Base-by-base conservation (phyloP, 2,888 invertebrate species). In the Morpho helenor region DNA sequence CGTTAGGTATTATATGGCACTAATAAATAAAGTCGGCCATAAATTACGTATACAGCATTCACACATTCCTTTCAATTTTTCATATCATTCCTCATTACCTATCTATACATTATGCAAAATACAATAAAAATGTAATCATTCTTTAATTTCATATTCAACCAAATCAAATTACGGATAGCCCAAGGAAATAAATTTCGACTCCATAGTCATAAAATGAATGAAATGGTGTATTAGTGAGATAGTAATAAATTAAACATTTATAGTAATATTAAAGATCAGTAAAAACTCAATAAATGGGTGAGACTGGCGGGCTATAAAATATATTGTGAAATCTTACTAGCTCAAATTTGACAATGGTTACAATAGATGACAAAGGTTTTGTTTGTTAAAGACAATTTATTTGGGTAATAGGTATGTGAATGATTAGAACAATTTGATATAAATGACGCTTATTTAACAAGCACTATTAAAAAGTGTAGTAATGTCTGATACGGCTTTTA, bases 211-310 rank as follows among this genome's bases (percentile, higher is more conserved):
- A 87, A 86, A 87, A 80, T 74, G 77, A 77, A 82, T 76, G 80
- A 80, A 85, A 86, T 84, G 75, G 79, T 79, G 76, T 82, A 84
- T 86, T 85, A 86, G 83, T 75, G 76, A 70, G 70, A 69, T 66
- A 68, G 79, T 73, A 73, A 84, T 87, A 87, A 87, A 87, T 79
- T 84, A 82, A 74, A 80, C 76, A 86, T 87, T 87, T 87, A 87
- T 84, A 74, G 81, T 80, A 74, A 72, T 83, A 86, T 87, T 84
- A 84, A 83, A 84, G 74, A 78, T 78, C 76, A 75, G 81, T 87
- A 84, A 87, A 86, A 82, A 76, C 79, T 77, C 81, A 81, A 84
- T 85, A 82, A 80, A 84, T 74, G 72, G 66, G 66, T 69, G 72
- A 72, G 69, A 67, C 69, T 73, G 68, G 72, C 74, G 71, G 72